Evolutionary conservation across 2,888 invertebrate genomes (phyloP).

Genomic region (Nemotelus pantherinus): DNA sequence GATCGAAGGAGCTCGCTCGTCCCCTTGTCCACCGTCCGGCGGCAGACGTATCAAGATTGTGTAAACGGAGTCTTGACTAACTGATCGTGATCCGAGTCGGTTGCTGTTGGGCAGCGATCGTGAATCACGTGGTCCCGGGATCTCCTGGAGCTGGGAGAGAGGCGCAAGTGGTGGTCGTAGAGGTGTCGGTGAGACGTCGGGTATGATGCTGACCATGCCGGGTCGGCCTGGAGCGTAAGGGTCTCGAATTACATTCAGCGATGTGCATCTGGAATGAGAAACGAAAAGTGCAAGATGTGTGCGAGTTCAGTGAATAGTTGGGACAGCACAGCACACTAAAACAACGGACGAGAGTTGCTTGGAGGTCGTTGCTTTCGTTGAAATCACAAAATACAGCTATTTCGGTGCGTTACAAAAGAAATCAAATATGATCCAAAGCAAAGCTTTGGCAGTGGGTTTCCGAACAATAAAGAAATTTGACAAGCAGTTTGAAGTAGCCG

Average conservation of each 20-base stretch:
- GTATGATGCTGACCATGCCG: conserved; percentile 62
- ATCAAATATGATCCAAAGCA: too few relatives aligned
- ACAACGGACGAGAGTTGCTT: conserved; percentile 16
- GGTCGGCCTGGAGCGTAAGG: conserved; percentile 71
- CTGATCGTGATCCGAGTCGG: conserved; percentile 71
- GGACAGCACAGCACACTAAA: conserved; percentile 2
- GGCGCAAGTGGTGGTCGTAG: conserved; percentile 66
- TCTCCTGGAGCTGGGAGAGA: conserved; percentile 63
- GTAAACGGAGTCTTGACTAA: conserved; percentile 83
- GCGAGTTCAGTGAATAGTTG: neutral
- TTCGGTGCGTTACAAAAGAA: neutral
- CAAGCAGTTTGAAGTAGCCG: too few relatives aligned
- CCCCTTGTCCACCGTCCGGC: conserved; percentile 68
- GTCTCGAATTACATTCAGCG: conserved; percentile 83
- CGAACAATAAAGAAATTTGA: too few relatives aligned
- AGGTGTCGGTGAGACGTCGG: conserved; percentile 64
- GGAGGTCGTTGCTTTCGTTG: conserved; percentile 14
- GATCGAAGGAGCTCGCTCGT: conserved; percentile 76
- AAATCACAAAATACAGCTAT: neutral
- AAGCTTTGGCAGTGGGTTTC: too few relatives aligned
- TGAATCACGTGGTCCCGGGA: conserved; percentile 68
- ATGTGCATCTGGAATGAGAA: conserved; percentile 76
- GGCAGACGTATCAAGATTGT: conserved; percentile 92
- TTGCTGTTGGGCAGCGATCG: conserved; percentile 71
- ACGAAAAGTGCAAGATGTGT: conserved; percentile 55